These are phyloP conservation scores for Mesorhabditis sp. DNA, from an alignment of 2,888 invertebrate species.

Conservation along the genomic window DNA sequence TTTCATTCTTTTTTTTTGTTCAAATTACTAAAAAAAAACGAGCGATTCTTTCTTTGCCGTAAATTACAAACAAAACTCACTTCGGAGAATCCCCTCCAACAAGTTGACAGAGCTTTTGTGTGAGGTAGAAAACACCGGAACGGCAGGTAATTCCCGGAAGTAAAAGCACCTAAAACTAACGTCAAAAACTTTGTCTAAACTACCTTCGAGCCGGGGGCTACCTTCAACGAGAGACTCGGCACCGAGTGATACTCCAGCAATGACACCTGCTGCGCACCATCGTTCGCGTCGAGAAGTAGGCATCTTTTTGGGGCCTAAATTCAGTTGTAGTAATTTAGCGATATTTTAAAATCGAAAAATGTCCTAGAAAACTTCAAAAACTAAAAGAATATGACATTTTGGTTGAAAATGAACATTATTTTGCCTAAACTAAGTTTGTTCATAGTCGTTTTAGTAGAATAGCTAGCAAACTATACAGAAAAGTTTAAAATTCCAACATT, in stretches of 20 bases:
- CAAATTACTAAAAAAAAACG: too few relatives aligned
- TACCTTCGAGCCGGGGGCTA: background rate
- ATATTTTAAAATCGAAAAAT: too few relatives aligned
- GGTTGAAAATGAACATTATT: too few relatives aligned
- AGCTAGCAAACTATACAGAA: background rate
- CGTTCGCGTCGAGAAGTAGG: constrained; percentile 4
- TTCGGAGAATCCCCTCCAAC: background rate
- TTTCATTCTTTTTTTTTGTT: too few relatives aligned
- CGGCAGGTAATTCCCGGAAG: background rate
- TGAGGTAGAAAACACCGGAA: background rate
- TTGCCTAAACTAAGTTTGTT: too few relatives aligned
- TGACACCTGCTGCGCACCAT: background rate
- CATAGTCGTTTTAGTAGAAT: too few relatives aligned
- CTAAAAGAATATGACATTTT: too few relatives aligned
- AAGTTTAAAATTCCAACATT: background rate
- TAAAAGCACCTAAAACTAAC: background rate
- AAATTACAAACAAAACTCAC: background rate
- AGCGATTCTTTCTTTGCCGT: background rate
- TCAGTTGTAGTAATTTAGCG: background rate
- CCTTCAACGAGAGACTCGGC: constrained; percentile 1
- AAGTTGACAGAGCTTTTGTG: background rate
- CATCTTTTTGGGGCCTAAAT: constrained; percentile 4
- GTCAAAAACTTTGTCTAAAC: background rate
- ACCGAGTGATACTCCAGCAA: background rate
- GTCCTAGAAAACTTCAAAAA: too few relatives aligned